Evolutionary conservation across 2,113 vertebrate genomes (phyloP), one percentile per base, ranked within the genome.

Genomic region (Enhydra lutris): DNA sequence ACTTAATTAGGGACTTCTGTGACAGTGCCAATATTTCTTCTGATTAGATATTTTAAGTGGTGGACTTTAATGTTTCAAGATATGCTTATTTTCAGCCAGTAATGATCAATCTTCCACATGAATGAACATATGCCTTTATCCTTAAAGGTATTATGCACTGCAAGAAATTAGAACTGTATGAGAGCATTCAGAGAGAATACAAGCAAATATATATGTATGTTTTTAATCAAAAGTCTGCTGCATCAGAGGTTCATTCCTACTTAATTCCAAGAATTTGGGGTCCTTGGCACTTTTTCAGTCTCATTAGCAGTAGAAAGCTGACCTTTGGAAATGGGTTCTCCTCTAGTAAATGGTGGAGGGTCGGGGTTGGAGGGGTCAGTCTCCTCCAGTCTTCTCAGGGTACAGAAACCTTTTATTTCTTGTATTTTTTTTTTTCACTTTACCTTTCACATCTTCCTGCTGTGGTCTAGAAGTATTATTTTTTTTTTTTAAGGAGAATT

Each of bases 61-160:
- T 86, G 36, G 36, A 63, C 24, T 94, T 91, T 59, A n/a, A 71
- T 63, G 34, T 18, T 88, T 69, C 52, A 61, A 81, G 76, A 63
- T 57, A 83, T 85, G 34, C 31, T 76, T 34, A 45, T 86, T 89
- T 96, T 95, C 31, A 97, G 57, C 9, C 92, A 96, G 61, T 96
- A 9, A 42, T 83, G 76, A 82, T 52, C 45, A 88, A 23, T 79
- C 24, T 86, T 94, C 24, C 61, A 76, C 65, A 73, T 73, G 59
- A 85, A 86, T 74, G 45, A 92, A 67, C 47, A 94, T 17, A 87
- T 65, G 78, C 26, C 31, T 92, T 94, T 95, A 50, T 91, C 57
- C 57, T 86, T 69, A 93, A 93, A 84, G 36, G 9, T 69, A 63
- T 61, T 89, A 63, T 34, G 29, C 4, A 42, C 12, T 79, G 20